Conservation (phyloP, 92 coral and sea anemone species). For the Phenganax subtilis region DNA sequence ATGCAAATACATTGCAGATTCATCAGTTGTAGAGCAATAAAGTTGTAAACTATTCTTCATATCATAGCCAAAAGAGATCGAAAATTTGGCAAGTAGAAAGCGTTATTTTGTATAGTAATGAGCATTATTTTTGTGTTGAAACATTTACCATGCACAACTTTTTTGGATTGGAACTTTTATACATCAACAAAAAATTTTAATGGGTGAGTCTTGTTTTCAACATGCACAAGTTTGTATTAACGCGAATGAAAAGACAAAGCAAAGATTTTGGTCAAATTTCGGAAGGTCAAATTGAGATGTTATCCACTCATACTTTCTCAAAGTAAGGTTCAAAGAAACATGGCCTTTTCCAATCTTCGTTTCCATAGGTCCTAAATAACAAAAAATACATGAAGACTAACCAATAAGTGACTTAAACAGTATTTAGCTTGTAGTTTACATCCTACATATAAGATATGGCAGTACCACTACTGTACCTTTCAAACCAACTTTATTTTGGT, state of each 20-base stretch:
- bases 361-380: constrained; percentile 76
- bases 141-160: not conserved
- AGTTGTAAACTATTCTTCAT: too few relatives aligned
- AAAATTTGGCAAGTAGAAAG: too few relatives aligned
- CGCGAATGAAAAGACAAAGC: too few relatives aligned
- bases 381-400: not conserved
- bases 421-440: not conserved
- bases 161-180: not conserved
- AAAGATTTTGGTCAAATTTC: not conserved
- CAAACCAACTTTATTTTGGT: constrained; percentile 89
- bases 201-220: too few relatives aligned
- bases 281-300: not conserved
- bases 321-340: constrained; percentile 85
- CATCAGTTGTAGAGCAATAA: too few relatives aligned
- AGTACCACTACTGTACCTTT: constrained; percentile 56
- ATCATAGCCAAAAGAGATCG: too few relatives aligned
- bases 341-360: constrained; percentile 99
- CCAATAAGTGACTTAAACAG: not conserved
- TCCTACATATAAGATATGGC: too few relatives aligned
- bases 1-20: not conserved
- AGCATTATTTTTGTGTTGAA: too few relatives aligned
- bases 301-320: constrained; percentile 59
- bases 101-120: too few relatives aligned
- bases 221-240: not conserved
- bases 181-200: too few relatives aligned